phyloP scores from a whole-genome alignment of 2,888 invertebrate genomes.

The Macropis europaea region DNA sequence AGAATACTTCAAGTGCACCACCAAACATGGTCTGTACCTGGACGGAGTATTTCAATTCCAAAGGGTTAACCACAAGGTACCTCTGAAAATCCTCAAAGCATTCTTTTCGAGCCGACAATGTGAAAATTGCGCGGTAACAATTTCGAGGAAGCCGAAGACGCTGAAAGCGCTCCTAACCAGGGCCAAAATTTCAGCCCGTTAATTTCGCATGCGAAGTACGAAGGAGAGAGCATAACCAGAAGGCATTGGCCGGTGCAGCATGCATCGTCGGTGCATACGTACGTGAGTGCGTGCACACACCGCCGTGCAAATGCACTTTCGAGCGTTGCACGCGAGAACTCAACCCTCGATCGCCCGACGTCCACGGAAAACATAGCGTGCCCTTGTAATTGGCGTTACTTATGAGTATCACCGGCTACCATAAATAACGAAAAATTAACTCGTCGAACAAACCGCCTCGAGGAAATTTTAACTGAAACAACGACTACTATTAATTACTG shows the following conservation, averaged over 20 bases:
- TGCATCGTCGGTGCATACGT: constrained; percentile 1
- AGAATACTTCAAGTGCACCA: no score
- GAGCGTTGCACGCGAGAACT: not conserved
- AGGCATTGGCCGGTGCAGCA: constrained; percentile 43
- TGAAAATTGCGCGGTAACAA: no score
- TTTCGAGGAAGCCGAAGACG: no score
- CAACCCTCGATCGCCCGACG: constrained; percentile 7
- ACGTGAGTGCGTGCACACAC: not conserved
- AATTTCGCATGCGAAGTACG: constrained; percentile 20
- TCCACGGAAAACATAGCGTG: constrained; percentile 3
- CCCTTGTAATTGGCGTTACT: constrained; percentile 44
- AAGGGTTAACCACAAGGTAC: no score
- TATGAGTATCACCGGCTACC: constrained; percentile 18
- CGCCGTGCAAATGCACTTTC: not conserved
- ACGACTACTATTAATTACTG: no score
- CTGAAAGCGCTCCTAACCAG: no score
- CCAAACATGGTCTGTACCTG: no score
- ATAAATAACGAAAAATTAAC: constrained; percentile 53
- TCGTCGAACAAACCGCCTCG: constrained; percentile 27
- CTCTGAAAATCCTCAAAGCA: no score
- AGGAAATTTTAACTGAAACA: constrained; percentile 41
- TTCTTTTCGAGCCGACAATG: no score
- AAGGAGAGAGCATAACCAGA: constrained; percentile 18
- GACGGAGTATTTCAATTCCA: no score
- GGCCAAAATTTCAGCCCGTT: not conserved